Base-by-base conservation (phyloP, 2,888 invertebrate genomes). In the Cantharis rufa region DNA sequence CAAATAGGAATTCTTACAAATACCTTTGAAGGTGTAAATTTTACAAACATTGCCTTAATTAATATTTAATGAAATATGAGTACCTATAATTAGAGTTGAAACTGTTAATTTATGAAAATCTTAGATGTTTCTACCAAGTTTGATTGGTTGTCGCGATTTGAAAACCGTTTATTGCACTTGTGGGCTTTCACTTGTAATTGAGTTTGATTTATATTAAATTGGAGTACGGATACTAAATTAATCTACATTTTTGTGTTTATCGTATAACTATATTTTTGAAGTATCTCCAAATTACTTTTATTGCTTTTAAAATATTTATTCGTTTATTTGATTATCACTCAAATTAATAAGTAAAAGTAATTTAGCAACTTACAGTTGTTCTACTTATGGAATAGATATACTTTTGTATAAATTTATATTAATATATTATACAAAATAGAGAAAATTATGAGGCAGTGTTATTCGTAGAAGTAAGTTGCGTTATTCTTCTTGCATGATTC, bases 111-210 rank as follows among this genome's bases (percentile, higher is more conserved):
- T 21, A 24, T 21, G 69, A 70, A 74, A 79, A 81, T 81, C 80
- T 81, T 79, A 79, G 76, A 74, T 75, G 77, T 76, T 70, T 62
- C 70, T 76, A 73, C 48, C 68, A 72, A 80, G 74, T 80, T 80
- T 81, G 81, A 82, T 82, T 82, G 80, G 79, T 75, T 79, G 74
- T 77, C 70, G 76, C 72, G 77, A 76, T 74, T 78, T 80, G 78
- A 81, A 73, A 78, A 78, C 75, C 71, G 78, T 64, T 78, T 72
- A 79, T 74, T 70, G 78, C 81, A 81, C 72, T 79, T 48, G 66
- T 79, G 73, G 78, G 82, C 81, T 80, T 82, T 82, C 82, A 73
- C 76, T 78, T 78, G 76, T 82, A 83, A 82, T 83, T 83, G 75
- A 72, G 80, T 82, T 82, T n/a, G 48, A 13, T 48, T 48, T 48